Conservation (phyloP, 1,140 invertebrate species). For the Drosophila melanica region DNA sequence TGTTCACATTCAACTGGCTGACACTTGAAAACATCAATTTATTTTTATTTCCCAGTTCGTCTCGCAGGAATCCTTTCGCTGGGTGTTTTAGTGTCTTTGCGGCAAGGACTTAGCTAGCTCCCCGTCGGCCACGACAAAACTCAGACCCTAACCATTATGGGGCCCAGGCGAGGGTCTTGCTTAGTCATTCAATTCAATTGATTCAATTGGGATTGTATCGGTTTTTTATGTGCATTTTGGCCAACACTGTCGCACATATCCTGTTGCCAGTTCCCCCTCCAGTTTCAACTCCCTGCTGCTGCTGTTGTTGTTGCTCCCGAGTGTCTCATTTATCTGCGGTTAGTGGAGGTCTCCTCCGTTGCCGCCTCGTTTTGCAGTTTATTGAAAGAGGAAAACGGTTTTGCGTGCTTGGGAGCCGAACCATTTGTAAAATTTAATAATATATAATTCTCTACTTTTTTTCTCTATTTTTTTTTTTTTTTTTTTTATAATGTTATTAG, state of each 20-base stretch:
- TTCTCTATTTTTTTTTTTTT: constrained; percentile 7
- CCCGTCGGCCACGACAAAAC: neutral
- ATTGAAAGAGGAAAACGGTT: constrained; percentile 51
- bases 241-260: constrained; percentile 52
- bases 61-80: constrained; percentile 45
- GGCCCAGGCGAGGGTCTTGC: constrained; percentile 35
- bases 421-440: constrained; percentile 67
- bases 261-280: constrained; percentile 6
- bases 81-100: constrained; percentile 43
- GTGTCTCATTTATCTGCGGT: constrained; percentile 78
- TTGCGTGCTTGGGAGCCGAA: constrained; percentile 35
- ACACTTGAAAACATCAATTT: constrained; percentile 78
- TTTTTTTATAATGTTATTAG: constrained; percentile 81
- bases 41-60: constrained; percentile 65
- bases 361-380: constrained; percentile 47
- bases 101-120: constrained; percentile 11
- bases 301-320: constrained; percentile 45
- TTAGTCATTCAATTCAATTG: constrained; percentile 79
- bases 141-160: constrained; percentile 29
- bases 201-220: constrained; percentile 82
- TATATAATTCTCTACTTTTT: constrained; percentile 57
- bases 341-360: constrained; percentile 42
- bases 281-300: constrained; percentile 7
- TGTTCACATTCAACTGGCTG: constrained; percentile 35
- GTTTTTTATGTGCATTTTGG: constrained; percentile 70